phyloP scores from a whole-genome alignment of 2,113 vertebrate species.

The Trogon melanurus region DNA sequence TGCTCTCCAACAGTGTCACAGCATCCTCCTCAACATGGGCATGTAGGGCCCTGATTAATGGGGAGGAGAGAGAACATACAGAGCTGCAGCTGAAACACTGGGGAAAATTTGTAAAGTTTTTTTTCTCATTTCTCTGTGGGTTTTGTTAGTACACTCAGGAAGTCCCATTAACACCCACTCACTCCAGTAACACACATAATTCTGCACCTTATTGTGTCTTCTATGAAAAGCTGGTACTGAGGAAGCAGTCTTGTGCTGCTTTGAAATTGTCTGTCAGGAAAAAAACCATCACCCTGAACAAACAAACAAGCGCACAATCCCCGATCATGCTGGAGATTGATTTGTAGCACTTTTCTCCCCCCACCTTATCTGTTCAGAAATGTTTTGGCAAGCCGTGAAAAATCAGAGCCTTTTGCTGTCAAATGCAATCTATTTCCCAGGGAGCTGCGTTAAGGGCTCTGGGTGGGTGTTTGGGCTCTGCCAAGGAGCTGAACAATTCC shows the following conservation, averaged over 20 bases:
- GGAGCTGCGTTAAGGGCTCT: not conserved
- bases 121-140: constrained; percentile 10
- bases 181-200: constrained; percentile 60
- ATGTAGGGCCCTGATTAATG: not conserved
- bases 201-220: constrained; percentile 52
- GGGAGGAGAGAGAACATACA: not conserved
- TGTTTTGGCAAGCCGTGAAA: constrained; percentile 48
- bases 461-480: not conserved
- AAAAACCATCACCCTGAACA: constrained; percentile 5
- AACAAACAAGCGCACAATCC: not conserved
- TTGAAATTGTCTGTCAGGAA: constrained; percentile 19
- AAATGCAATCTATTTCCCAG: not conserved
- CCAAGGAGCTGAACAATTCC: constrained; percentile 2
- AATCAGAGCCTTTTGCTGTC: constrained; percentile 37
- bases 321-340: not conserved
- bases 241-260: constrained; percentile 45
- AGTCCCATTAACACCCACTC: constrained; percentile 63
- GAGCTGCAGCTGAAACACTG: not conserved
- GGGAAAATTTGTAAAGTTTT: not conserved
- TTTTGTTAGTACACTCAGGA: constrained; percentile 42
- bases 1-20: not conserved
- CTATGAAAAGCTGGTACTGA: constrained; percentile 56
- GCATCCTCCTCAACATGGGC: not conserved
- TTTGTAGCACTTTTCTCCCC: constrained; percentile 28
- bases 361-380: constrained; percentile 17